Conservation (phyloP, 1,140 invertebrate species). For the Drosophila leontia region DNA sequence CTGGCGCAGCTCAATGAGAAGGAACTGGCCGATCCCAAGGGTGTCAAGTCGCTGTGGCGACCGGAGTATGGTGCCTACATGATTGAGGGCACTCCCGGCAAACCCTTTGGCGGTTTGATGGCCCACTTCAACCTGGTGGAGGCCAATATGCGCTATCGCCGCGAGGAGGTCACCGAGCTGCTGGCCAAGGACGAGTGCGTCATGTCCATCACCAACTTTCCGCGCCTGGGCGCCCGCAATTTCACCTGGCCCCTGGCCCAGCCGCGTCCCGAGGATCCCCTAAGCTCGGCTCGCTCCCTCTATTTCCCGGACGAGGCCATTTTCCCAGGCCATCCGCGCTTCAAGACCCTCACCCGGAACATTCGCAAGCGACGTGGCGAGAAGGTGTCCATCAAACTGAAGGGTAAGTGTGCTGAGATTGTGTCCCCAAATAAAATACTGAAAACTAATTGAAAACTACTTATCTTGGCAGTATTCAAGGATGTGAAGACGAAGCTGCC, state of each 20-base stretch:
- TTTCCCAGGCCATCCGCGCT: slow-evolving; percentile 96
- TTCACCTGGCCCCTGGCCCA: slow-evolving; percentile 94
- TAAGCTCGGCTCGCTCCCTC: slow-evolving; percentile 92
- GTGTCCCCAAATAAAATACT: too few species aligned
- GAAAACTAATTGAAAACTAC: neutral
- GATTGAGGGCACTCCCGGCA: slow-evolving; percentile 99
- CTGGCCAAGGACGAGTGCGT: slow-evolving; percentile 93
- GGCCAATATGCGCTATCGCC: slow-evolving; percentile 96
- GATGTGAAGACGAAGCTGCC: slow-evolving; percentile 94
- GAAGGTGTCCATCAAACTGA: slow-evolving; percentile 98
- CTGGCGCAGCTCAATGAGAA: slow-evolving; percentile 93
- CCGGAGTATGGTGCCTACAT: slow-evolving; percentile 99
- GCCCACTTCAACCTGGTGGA: slow-evolving; percentile 99
- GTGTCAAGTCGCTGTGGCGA: slow-evolving; percentile 96
- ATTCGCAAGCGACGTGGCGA: slow-evolving; percentile 95
- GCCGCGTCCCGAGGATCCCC: slow-evolving; percentile 88
- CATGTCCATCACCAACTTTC: slow-evolving; percentile 96
- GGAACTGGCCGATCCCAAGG: slow-evolving; percentile 91
- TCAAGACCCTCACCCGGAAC: slow-evolving; percentile 97
- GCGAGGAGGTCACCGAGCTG: slow-evolving; percentile 93
- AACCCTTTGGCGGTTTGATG: slow-evolving; percentile 96
- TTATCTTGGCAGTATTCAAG: slow-evolving; percentile 90
- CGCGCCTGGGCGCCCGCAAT: slow-evolving; percentile 94
- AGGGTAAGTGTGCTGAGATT: slow-evolving; percentile 88
- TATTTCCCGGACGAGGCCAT: slow-evolving; percentile 99